A percentile compares a stretch with the other conserved stretches of the same genome.
Conservation (phyloP, 2,888 invertebrate genomes). For the Physocephala rufipes region DNA sequence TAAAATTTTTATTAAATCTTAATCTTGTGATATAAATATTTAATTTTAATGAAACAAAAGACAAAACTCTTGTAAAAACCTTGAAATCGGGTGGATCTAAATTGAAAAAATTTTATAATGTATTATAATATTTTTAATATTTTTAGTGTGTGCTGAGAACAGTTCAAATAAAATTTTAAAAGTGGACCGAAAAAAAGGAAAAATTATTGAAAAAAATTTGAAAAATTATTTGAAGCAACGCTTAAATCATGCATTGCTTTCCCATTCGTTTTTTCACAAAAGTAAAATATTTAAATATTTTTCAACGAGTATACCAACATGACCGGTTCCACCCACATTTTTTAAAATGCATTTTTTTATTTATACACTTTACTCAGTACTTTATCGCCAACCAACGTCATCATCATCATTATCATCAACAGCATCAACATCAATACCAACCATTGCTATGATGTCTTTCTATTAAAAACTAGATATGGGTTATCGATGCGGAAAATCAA, state of each 20-base stretch:
- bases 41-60: slow-evolving; percentile 39
- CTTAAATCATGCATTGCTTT: no score
- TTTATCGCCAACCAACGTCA: not conserved
- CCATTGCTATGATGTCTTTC: no score
- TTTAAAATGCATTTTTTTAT: no score
- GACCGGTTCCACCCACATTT: no score
- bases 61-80: slow-evolving; percentile 34
- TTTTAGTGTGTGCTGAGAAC: slow-evolving; percentile 48
- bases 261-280: no score
- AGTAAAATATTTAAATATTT: no score
- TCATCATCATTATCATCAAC: not conserved
- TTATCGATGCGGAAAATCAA: slow-evolving; percentile 9
- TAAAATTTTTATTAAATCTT: slow-evolving; percentile 44
- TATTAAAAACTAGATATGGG: not conserved
- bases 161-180: slow-evolving; percentile 30
- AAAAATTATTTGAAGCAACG: no score
- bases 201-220: no score
- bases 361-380: no score
- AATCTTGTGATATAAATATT: slow-evolving; percentile 54
- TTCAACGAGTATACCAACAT: no score
- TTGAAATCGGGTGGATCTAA: slow-evolving; percentile 42
- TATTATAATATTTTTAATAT: slow-evolving; percentile 43
- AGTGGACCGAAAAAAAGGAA: slow-evolving; percentile 23
- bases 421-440: not conserved
- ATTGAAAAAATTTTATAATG: slow-evolving; percentile 42